These are phyloP conservation scores for Ganaspis sp. DNA, from an alignment of 1,140 invertebrate species.

Conservation along the genomic window DNA sequence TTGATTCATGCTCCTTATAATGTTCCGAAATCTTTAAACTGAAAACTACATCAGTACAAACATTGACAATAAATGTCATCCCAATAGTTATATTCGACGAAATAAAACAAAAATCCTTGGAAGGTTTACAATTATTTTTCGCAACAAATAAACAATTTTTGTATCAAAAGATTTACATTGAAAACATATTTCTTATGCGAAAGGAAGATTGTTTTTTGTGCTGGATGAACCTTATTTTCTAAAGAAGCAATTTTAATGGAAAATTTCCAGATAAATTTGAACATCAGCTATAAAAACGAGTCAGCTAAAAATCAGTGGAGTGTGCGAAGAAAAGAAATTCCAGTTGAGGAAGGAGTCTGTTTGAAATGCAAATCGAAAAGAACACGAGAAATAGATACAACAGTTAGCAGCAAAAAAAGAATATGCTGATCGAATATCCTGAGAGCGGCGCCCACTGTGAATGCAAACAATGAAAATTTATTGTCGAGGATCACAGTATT, in stretches of 20 bases:
- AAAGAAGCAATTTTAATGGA: neutral
- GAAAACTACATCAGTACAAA: neutral
- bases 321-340: constrained; percentile 14
- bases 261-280: constrained; percentile 14
- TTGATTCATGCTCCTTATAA: neutral
- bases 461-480: constrained; percentile 29
- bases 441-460: constrained; percentile 18
- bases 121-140: no score
- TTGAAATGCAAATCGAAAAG: constrained; percentile 25
- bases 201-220: neutral
- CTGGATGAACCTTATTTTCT: neutral
- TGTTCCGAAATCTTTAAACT: neutral
- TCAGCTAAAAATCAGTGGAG: constrained; percentile 18
- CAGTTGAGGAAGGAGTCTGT: constrained; percentile 11
- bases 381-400: neutral
- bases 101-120: no score
- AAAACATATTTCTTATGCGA: no score
- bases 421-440: constrained; percentile 29
- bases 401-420: neutral
- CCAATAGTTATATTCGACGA: no score
- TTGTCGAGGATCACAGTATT: constrained; percentile 16
- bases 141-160: no score
- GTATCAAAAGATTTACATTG: no score
- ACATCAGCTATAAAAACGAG: constrained; percentile 1
- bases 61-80: no score